These are phyloP conservation scores for Notechis scutatus DNA, from an alignment of 2,113 vertebrate species.

Conservation along the genomic window DNA sequence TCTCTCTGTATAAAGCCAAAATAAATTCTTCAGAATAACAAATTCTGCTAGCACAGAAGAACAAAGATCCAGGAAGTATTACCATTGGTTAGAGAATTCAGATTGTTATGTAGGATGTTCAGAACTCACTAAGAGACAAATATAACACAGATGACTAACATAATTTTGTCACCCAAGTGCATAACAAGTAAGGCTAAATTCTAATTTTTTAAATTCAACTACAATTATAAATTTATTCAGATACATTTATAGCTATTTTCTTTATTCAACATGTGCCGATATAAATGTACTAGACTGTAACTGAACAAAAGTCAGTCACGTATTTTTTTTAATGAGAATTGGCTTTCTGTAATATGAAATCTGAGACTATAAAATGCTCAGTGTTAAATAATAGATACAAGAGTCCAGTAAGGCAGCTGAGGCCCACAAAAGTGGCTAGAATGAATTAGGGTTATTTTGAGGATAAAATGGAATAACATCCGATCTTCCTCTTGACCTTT, in stretches of 20 bases:
- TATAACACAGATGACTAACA: not conserved
- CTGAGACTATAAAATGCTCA: conserved; percentile 50
- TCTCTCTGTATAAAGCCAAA: conserved; percentile 38
- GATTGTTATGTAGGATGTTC: not conserved
- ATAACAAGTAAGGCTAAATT: not conserved
- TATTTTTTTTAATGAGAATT: conserved; percentile 56
- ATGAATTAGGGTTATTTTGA: not conserved
- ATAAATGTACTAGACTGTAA: conserved; percentile 72
- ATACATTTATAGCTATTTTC: conserved; percentile 72
- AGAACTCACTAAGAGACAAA: not conserved
- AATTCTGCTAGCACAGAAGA: not conserved
- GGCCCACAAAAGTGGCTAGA: not conserved
- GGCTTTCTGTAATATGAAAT: conserved; percentile 39
- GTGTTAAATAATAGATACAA: conserved; percentile 38
- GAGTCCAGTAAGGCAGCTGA: not conserved
- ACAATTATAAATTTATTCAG: conserved; percentile 19
- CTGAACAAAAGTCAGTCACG: conserved; percentile 67
- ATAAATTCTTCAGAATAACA: not conserved
- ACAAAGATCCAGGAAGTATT: not conserved
- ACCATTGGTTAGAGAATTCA: not conserved
- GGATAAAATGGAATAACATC: not conserved
- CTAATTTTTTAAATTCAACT: not conserved
- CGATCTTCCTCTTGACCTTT: too few relatives aligned
- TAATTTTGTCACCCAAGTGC: not conserved
- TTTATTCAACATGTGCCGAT: conserved; percentile 58